Base-by-base conservation (phyloP, 2,888 invertebrate genomes). In the Argyra leucocephala region DNA sequence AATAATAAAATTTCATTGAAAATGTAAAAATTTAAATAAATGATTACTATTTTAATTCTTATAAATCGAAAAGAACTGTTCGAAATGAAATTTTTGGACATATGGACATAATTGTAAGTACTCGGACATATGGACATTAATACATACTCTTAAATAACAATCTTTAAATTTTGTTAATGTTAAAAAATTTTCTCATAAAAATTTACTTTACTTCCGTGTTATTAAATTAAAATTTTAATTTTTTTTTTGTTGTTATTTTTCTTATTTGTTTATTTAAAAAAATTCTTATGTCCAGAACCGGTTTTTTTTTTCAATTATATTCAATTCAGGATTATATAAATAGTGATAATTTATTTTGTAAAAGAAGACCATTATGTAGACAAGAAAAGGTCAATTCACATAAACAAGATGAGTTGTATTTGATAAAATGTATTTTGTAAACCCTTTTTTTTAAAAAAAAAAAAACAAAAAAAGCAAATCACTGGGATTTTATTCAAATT, bases 251-350 rank as follows among this genome's bases (percentile, higher is more conserved):
- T 10, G n/a, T n/a, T n/a, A n/a, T n/a, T n/a, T n/a, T n/a, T n/a
- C n/a, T n/a, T n/a, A n/a, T n/a, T n/a, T n/a, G n/a, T 31, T 10
- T 31, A 5, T 5, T 5, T 31, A 31, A 31, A 7, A 10, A 31
- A 31, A 31, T 31, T 31, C 31, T 57, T 21, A n/a, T 66, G 65
- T 67, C 66, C 67, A 69, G 63, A 67, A 69, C 69, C 67, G 67
- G 69, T 69, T 69, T 69, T 69, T 66, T 63, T 57, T 31, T 31
- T 31, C 31, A 7, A 7, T 31, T n/a, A n/a, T n/a, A n/a, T 31
- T 31, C 5, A 31, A 31, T 31, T 31, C 5, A 31, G 22, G 26
- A 36, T 4, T 24, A 23, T 64, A 58, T 12, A 31, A 22, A 62
- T 66, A 64, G 67, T 67, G 68, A 67, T 67, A 68, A 48, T 63